Base-by-base conservation (phyloP, 1,140 invertebrate species). In the Dysdera silvatica region DNA sequence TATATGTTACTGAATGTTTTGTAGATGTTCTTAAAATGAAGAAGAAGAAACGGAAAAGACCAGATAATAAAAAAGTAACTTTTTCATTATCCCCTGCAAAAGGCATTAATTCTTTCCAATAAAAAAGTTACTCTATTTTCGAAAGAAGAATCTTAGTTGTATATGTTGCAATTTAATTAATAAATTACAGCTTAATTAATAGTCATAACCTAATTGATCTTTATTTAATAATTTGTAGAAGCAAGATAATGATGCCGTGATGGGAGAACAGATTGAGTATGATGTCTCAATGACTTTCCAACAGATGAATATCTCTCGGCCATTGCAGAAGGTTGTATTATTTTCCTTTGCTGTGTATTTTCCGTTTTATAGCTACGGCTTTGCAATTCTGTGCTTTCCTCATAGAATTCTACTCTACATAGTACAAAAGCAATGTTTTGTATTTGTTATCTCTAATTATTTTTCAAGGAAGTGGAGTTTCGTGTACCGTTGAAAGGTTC, bases 291-390 rank as follows among this genome's bases (percentile, higher is more conserved):
- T 83, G 32, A 85, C 86, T 0, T 96, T 96, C 78, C 87, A 91
- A 74, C 87, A 94, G 78, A 93, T 95, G 89, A 93, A 95, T 75
- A 78, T 95, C 23, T 95, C 91, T 0, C 75, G 91, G 56, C 91
- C 92, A 16, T 75, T 96, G 3, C 79, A 95, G 71, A 93, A 93
- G 73, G 83, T 84, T 43, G 41, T 43, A 18, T 43, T 6, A 5
- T 18, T 18, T 43, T 18, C 6, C 23, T 20, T 43, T 43, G 16
- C 16, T 43, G n/a, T 43, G 5, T n/a, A 43, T 14, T 10, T 2
- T 20, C 7, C 18, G 7, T 5, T 45, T n/a, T 8, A 20, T 45
- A 8, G 7, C n/a, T 43, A n/a, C 6, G 6, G 41, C n/a, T 18
- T 4, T 6, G 41, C 41, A 6, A 4, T 20, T 18, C 41, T 18